These are phyloP conservation scores for Sarcophaga rosellei DNA, from an alignment of 2,888 invertebrate genomes.

Conservation along the genomic window DNA sequence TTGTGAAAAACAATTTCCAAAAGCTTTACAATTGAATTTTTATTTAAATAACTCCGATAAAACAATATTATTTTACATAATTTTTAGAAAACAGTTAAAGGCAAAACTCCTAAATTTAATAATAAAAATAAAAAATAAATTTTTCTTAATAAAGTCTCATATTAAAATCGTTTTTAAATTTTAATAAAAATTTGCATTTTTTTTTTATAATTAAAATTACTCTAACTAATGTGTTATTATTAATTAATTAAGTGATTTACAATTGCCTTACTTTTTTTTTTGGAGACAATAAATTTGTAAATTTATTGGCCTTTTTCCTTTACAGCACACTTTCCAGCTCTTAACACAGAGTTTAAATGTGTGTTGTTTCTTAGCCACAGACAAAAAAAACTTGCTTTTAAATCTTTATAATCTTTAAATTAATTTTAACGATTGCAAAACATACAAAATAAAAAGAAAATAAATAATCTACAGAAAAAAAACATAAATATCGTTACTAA, in stretches of 20 bases:
- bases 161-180: too few species aligned
- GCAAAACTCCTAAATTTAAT: too few species aligned
- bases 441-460: constrained; percentile 18
- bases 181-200: too few species aligned
- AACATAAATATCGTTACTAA: constrained; percentile 67
- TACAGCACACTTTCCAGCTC: constrained; percentile 6
- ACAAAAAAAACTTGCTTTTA: constrained; percentile 32
- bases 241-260: constrained; percentile 27
- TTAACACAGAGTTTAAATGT: not conserved
- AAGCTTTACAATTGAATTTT: constrained; percentile 42
- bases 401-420: constrained; percentile 57
- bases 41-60: constrained; percentile 41
- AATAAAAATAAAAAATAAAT: too few species aligned
- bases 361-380: not conserved
- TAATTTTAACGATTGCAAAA: constrained; percentile 62
- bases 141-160: too few species aligned
- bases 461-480: constrained; percentile 38
- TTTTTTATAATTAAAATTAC: too few species aligned
- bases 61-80: not conserved
- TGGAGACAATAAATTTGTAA: constrained; percentile 52
- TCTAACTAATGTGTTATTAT: not conserved
- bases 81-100: too few species aligned
- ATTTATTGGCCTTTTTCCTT: constrained; percentile 42
- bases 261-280: constrained; percentile 11
- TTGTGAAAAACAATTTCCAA: constrained; percentile 4